Evolutionary conservation across 2,888 invertebrate genomes (phyloP).

Genomic region (Amblyjoppa proteus): DNA sequence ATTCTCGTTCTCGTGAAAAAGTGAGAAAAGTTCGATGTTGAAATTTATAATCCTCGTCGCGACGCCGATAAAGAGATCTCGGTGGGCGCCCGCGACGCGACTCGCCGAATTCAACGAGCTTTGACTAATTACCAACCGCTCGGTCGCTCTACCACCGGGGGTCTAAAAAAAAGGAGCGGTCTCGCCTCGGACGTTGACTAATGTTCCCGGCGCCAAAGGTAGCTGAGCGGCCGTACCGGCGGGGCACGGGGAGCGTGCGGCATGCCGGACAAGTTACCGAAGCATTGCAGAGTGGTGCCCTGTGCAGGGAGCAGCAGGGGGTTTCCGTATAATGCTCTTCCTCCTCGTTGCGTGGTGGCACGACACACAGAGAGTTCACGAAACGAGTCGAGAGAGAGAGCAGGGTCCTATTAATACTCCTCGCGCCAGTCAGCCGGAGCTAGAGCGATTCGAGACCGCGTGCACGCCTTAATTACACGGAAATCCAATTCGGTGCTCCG

Average conservation of each 20-base stretch:
- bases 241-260: slow-evolving; percentile 41
- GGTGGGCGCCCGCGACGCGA: slow-evolving; percentile 32
- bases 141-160: slow-evolving; percentile 30
- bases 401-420: slow-evolving; percentile 65
- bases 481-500: slow-evolving; percentile 66
- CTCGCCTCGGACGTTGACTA: slow-evolving; percentile 62
- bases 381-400: slow-evolving; percentile 47
- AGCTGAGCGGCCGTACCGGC: slow-evolving; percentile 21
- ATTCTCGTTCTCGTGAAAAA: neutral
- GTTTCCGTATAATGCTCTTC: slow-evolving; percentile 36
- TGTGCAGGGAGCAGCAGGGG: slow-evolving; percentile 18
- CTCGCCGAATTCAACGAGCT: slow-evolving; percentile 58
- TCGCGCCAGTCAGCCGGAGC: slow-evolving; percentile 46
- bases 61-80: slow-evolving; percentile 45
- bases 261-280: slow-evolving; percentile 38
- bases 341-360: slow-evolving; percentile 32
- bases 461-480: slow-evolving; percentile 68
- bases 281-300: slow-evolving; percentile 22
- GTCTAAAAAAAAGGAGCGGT: slow-evolving; percentile 63
- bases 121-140: slow-evolving; percentile 63
- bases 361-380: slow-evolving; percentile 34
- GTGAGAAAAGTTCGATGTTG: neutral
- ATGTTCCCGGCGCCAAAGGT: slow-evolving; percentile 59
- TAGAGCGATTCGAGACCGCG: slow-evolving; percentile 53
- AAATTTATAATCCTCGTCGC: neutral